These are phyloP conservation scores for Gephyroberyx darwinii DNA, from an alignment of 2,797 vertebrate genomes.

Conservation along the genomic window DNA sequence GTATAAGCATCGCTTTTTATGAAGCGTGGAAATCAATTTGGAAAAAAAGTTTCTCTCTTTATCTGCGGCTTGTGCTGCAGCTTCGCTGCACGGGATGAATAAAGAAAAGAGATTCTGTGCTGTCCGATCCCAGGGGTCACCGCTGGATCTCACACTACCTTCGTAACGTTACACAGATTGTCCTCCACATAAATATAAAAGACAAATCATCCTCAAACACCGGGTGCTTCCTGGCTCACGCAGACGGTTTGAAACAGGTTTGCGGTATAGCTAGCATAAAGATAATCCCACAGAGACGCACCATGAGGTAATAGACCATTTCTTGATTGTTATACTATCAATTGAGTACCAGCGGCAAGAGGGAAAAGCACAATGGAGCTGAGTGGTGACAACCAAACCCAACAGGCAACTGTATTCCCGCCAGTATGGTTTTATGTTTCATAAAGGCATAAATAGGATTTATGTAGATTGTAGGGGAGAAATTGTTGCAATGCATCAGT, in stretches of 20 bases:
- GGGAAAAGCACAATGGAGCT: slow-evolving; percentile 64
- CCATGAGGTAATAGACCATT: slow-evolving; percentile 53
- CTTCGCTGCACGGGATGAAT: slow-evolving; percentile 49
- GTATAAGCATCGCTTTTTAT: slow-evolving; percentile 78
- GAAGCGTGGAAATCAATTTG: slow-evolving; percentile 83
- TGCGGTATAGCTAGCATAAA: slow-evolving; percentile 30
- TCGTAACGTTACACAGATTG: slow-evolving; percentile 18
- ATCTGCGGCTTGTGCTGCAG: slow-evolving; percentile 66
- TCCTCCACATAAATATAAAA: not conserved
- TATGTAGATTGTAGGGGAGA: slow-evolving; percentile 82
- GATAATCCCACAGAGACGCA: slow-evolving; percentile 54
- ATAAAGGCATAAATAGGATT: slow-evolving; percentile 87
- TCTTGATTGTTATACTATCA: slow-evolving; percentile 65
- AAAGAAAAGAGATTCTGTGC: slow-evolving; percentile 14
- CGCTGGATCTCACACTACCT: not conserved
- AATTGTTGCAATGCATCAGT: slow-evolving; percentile 82
- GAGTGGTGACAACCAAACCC: slow-evolving; percentile 74
- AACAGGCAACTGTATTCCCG: slow-evolving; percentile 80
- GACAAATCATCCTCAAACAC: slow-evolving; percentile 1
- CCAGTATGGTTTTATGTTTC: slow-evolving; percentile 79
- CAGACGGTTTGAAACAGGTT: slow-evolving; percentile 37
- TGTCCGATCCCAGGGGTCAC: slow-evolving; percentile 11
- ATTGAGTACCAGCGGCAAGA: slow-evolving; percentile 64
- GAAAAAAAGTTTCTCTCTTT: slow-evolving; percentile 74
- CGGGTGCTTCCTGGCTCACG: slow-evolving; percentile 10